Conservation (phyloP, 1,140 invertebrate species). For the Cataglyphis hispanica region DNA sequence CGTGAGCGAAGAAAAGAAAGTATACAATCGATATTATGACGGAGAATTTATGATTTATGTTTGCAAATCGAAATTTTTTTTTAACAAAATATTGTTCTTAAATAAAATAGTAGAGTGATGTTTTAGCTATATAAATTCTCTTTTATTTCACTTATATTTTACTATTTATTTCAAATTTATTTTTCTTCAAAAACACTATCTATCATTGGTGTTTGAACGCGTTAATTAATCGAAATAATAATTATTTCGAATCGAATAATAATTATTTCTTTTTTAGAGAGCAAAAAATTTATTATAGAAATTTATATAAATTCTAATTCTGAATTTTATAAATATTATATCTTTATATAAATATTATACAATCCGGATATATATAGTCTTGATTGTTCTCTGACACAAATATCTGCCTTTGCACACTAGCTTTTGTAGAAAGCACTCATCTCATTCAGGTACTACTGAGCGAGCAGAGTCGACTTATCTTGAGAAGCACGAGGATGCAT, state of each 20-base stretch:
- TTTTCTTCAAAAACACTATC: not conserved
- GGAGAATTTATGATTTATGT: not conserved
- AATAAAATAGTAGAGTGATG: not conserved
- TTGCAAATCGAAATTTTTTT: not conserved
- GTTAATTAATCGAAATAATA: not conserved
- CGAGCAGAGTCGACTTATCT: not conserved
- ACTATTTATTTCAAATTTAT: not conserved
- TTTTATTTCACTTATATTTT: not conserved
- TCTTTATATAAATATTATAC: not conserved
- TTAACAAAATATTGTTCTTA: not conserved
- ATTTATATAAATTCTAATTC: not conserved
- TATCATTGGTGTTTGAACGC: not conserved
- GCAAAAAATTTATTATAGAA: not conserved
- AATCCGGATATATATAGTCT: not conserved
- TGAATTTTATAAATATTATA: not conserved
- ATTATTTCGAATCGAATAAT: not conserved
- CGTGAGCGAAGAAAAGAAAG: not conserved
- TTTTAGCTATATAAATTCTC: not conserved
- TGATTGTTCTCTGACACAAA: slow-evolving; percentile 1
- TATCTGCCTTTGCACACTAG: slow-evolving; percentile 19
- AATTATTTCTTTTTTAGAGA: not conserved
- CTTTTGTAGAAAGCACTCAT: slow-evolving; percentile 18
- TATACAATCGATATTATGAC: not conserved
- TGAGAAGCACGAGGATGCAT: slow-evolving; percentile 38
- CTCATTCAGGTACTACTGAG: not conserved